Evolutionary conservation across 2,888 invertebrate species (phyloP).

Genomic region (Aphidius colemani): DNA sequence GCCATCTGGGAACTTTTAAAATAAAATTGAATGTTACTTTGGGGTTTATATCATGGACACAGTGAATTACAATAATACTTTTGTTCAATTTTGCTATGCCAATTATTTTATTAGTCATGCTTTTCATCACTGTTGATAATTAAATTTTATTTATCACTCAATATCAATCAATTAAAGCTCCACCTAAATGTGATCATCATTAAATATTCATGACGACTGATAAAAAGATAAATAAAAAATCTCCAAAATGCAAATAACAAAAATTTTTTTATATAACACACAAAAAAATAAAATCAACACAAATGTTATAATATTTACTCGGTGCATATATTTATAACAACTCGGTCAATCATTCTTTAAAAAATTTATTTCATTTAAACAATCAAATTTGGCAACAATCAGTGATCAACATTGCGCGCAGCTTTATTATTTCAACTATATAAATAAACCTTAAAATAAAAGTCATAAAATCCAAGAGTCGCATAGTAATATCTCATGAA

Average conservation of each 20-base stretch:
- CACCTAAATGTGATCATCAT: no score
- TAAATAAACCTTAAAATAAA: not conserved
- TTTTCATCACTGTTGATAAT: constrained; percentile 51
- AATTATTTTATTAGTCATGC: constrained; percentile 53
- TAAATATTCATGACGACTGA: no score
- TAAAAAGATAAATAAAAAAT: not conserved
- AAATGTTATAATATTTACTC: no score
- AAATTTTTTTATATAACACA: no score
- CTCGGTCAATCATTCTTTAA: no score
- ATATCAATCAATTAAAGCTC: not conserved
- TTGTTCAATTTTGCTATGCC: constrained; percentile 37
- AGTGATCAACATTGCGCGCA: not conserved
- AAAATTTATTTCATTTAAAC: not conserved
- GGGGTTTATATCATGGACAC: constrained; percentile 33
- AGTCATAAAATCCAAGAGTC: constrained; percentile 1
- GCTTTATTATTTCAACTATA: not conserved
- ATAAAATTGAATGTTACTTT: constrained; percentile 24
- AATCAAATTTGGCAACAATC: not conserved
- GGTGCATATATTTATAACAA: no score
- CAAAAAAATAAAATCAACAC: no score
- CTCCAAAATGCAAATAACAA: not conserved
- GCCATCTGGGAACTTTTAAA: no score
- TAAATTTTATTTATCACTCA: constrained; percentile 48
- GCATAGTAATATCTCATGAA: constrained; percentile 29
- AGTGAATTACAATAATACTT: constrained; percentile 37